Conservation (phyloP, 2,113 vertebrate species). For the Melanocharis versteri region DNA sequence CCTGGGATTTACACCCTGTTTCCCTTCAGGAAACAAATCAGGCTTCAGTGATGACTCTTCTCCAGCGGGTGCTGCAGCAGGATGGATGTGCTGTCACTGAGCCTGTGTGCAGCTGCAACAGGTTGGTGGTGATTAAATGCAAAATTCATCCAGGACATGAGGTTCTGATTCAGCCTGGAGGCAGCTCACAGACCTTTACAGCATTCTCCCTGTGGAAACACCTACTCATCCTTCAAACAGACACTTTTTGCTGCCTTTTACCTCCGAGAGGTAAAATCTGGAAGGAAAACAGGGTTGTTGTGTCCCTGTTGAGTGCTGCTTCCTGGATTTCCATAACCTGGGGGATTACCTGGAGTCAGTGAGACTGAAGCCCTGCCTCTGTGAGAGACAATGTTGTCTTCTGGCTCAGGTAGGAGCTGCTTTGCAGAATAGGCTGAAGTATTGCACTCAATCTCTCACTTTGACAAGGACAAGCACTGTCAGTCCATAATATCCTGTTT, state of each 20-base stretch:
- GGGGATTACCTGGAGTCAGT: background rate
- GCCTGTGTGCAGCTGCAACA: background rate
- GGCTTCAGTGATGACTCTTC: background rate
- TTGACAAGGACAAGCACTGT: background rate
- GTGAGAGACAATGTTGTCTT: background rate
- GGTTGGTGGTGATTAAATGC: conserved; percentile 1
- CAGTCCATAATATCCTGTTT: background rate
- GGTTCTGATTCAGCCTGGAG: conserved; percentile 18
- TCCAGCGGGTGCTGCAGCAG: background rate
- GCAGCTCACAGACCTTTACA: conserved; percentile 11
- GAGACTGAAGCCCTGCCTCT: background rate
- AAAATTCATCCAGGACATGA: conserved; percentile 4
- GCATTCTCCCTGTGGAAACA: background rate
- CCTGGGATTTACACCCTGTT: background rate
- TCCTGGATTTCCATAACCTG: background rate
- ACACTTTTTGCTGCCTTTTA: background rate
- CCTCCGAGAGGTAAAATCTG: background rate
- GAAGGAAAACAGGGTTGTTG: background rate
- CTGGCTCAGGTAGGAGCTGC: background rate
- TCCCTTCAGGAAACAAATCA: background rate
- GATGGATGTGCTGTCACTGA: background rate
- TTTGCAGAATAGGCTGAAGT: background rate
- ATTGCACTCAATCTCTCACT: background rate
- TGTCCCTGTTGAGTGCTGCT: background rate
- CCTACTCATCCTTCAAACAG: background rate